Percentiles rank a stretch among this genome's conserved stretches.
phyloP scores from a whole-genome alignment of 2,113 vertebrate genomes.

The Gobius niger region DNA sequence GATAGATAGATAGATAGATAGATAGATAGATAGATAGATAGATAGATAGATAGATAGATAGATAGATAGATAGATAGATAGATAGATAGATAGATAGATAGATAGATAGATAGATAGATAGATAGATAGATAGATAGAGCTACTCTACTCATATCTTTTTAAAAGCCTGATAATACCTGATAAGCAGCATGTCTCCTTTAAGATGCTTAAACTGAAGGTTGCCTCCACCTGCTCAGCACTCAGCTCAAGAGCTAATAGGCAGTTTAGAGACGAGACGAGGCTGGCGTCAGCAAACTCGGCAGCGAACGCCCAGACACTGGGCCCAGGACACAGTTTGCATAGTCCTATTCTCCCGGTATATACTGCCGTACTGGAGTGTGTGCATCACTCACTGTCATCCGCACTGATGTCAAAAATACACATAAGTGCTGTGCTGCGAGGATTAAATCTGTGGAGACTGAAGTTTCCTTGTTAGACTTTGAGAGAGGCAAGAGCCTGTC shows the following conservation, averaged over 20 bases:
- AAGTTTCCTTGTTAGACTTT: background rate
- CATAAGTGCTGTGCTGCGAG: too few relatives aligned
- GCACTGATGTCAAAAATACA: background rate
- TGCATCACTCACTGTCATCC: background rate
- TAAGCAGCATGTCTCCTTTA: background rate
- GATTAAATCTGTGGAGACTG: background rate
- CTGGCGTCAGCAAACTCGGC: slow-evolving; percentile 49
- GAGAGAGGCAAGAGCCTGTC: background rate
- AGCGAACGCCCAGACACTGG: slow-evolving; percentile 32
- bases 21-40: too few relatives aligned
- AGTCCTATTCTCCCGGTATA: background rate
- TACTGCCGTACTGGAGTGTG: background rate
- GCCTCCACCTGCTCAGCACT: slow-evolving; percentile 47
- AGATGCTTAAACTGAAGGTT: background rate
- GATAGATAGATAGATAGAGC: too few relatives aligned
- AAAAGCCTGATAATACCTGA: background rate
- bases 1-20: too few relatives aligned
- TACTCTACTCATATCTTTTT: background rate
- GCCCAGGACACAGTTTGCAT: slow-evolving; percentile 10
- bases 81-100: too few relatives aligned
- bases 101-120: too few relatives aligned
- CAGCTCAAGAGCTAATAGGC: slow-evolving; percentile 39
- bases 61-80: too few relatives aligned
- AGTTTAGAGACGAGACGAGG: slow-evolving; percentile 44
- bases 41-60: too few relatives aligned